Percentiles rank a stretch among this genome's conserved stretches.
Evolutionary conservation across 2,888 invertebrate species (phyloP).

Genomic region (Smittia sp.): DNA sequence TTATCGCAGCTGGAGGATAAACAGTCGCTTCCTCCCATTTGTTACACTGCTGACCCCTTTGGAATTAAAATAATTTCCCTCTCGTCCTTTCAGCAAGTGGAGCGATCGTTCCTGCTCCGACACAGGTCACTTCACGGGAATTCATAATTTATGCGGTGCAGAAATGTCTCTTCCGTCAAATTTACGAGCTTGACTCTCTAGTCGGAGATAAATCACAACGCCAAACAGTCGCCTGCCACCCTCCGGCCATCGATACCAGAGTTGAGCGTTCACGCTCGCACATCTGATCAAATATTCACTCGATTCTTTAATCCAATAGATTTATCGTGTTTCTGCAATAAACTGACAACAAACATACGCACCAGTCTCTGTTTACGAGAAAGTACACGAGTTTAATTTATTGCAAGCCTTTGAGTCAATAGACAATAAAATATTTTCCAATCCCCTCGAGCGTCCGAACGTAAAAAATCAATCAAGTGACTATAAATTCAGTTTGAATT

Average conservation of each 20-base stretch:
- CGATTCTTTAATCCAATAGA: slow-evolving; percentile 16
- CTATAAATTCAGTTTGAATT: slow-evolving; percentile 37
- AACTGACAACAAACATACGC: slow-evolving; percentile 7
- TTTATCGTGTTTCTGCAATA: slow-evolving; percentile 30
- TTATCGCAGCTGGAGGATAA: neutral
- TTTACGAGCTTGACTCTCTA: neutral
- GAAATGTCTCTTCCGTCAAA: neutral
- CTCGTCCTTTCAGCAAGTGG: too few relatives aligned
- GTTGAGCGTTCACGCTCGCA: neutral
- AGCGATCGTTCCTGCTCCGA: too few relatives aligned
- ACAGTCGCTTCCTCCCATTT: slow-evolving; percentile 2
- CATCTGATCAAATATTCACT: slow-evolving; percentile 13
- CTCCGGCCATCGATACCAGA: neutral
- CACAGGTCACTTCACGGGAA: neutral
- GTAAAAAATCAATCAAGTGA: slow-evolving; percentile 35
- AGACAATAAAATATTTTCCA: slow-evolving; percentile 16
- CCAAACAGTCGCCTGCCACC: neutral
- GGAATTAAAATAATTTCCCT: neutral
- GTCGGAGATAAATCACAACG: neutral
- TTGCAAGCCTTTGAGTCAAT: slow-evolving; percentile 3
- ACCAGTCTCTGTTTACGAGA: neutral
- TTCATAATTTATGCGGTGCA: slow-evolving; percentile 25
- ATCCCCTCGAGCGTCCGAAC: neutral
- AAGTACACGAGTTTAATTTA: slow-evolving; percentile 26
- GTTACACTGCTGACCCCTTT: neutral